Conservation (phyloP, 2,888 invertebrate species). For the Orthosia incerta region DNA sequence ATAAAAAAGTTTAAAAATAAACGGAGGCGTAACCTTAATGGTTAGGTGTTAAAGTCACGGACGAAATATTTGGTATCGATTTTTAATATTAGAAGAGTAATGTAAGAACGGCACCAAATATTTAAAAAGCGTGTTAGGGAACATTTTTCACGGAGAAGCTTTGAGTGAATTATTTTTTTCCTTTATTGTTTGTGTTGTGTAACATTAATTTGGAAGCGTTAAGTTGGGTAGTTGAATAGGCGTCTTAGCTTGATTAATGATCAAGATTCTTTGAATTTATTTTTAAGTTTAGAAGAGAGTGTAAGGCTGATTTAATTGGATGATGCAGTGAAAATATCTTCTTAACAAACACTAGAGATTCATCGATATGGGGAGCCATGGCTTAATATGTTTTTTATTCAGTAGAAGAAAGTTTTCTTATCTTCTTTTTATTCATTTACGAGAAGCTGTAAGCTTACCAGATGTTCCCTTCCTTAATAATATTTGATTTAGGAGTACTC, state of each 20-base stretch:
- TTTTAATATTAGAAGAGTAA: conserved; percentile 69
- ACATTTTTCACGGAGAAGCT: conserved; percentile 43
- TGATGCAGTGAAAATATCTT: conserved; percentile 74
- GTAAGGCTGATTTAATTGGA: conserved; percentile 77
- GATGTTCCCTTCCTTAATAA: conserved; percentile 4
- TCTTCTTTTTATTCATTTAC: conserved; percentile 16
- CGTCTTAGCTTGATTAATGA: conserved; percentile 83
- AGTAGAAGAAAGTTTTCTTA: conserved; percentile 15
- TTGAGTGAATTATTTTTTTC: conserved; percentile 26
- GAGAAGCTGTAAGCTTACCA: conserved; percentile 17
- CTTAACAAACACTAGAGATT: conserved; percentile 55
- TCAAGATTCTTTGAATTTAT: conserved; percentile 73
- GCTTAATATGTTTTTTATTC: conserved; percentile 22
- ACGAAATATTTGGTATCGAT: conserved; percentile 68
- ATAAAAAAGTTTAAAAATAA: conserved; percentile 80
- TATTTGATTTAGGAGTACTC: conserved; percentile 15
- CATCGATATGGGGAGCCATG: conserved; percentile 23
- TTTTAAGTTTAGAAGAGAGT: conserved; percentile 72
- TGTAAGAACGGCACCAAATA: conserved; percentile 55
- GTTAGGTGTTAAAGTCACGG: conserved; percentile 79
- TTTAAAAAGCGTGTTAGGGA: conserved; percentile 48
- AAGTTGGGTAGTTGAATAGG: conserved; percentile 73
- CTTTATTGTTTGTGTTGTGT: conserved; percentile 78
- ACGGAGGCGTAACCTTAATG: conserved; percentile 76
- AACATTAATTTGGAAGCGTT: conserved; percentile 79